A percentile compares a stretch with the other conserved stretches of the same genome.
phyloP scores from a whole-genome alignment of 2,888 invertebrate genomes.

The Ornithoptera priamus region DNA sequence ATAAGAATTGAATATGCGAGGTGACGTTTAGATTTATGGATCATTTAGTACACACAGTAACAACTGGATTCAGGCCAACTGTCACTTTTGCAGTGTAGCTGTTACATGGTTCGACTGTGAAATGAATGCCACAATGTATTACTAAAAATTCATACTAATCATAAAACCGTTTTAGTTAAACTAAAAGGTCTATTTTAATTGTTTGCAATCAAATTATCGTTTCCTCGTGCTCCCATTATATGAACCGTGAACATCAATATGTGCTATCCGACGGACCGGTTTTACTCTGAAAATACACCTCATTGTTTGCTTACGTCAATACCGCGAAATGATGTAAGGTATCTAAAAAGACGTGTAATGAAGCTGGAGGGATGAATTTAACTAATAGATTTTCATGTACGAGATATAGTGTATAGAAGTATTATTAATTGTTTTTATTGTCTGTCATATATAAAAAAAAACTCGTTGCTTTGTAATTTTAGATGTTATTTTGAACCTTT shows the following conservation, averaged over 20 bases:
- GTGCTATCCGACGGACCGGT: slow-evolving; percentile 8
- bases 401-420: neutral
- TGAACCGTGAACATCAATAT: slow-evolving; percentile 11
- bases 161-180: too few species aligned
- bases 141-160: neutral
- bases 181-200: slow-evolving; percentile 22
- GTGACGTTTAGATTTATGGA: slow-evolving; percentile 41
- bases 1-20: neutral
- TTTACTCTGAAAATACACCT: slow-evolving; percentile 46
- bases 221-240: neutral
- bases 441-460: too few species aligned
- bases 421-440: too few species aligned
- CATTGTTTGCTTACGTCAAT: slow-evolving; percentile 62
- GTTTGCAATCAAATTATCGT: slow-evolving; percentile 35
- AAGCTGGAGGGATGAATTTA: slow-evolving; percentile 8
- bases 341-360: slow-evolving; percentile 37
- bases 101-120: slow-evolving; percentile 3
- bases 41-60: slow-evolving; percentile 38
- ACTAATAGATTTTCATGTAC: neutral
- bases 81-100: slow-evolving; percentile 33
- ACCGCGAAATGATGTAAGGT: slow-evolving; percentile 35
- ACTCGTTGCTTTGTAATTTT: too few species aligned
- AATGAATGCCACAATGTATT: neutral
- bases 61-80: slow-evolving; percentile 52
- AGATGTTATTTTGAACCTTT: too few species aligned